A percentile compares a stretch with the other conserved stretches of the same genome.
Conservation (phyloP, 1,140 invertebrate species). For the Atta colombica region DNA sequence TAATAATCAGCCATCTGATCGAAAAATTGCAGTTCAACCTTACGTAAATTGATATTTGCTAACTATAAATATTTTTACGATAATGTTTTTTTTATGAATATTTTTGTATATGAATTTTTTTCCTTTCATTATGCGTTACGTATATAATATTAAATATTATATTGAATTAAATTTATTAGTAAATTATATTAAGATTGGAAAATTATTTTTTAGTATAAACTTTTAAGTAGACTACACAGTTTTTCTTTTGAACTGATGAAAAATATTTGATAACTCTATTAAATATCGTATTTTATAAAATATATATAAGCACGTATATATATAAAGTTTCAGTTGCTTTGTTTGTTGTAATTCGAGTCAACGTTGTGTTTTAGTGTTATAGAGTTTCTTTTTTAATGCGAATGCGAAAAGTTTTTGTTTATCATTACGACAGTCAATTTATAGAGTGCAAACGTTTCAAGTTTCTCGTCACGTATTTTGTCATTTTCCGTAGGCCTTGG, state of each 20-base stretch:
- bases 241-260: background rate
- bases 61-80: background rate
- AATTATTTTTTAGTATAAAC: background rate
- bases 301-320: background rate
- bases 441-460: slow-evolving; percentile 39
- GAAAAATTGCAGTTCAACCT: slow-evolving; percentile 15
- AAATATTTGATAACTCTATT: background rate
- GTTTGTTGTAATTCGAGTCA: background rate
- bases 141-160: background rate
- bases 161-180: background rate
- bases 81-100: background rate
- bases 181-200: too few species aligned
- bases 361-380: background rate
- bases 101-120: too few species aligned
- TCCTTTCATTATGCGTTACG: background rate
- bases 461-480: slow-evolving; percentile 66
- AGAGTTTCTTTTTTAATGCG: background rate
- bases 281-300: background rate
- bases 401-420: slow-evolving; percentile 38
- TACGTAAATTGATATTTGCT: background rate
- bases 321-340: slow-evolving; percentile 13
- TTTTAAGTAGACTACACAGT: background rate
- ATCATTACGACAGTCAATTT: slow-evolving; percentile 1
- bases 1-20: slow-evolving; percentile 4
- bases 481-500: slow-evolving; percentile 58